Percentiles rank a stretch among this genome's conserved stretches.
phyloP scores from a whole-genome alignment of 2,113 vertebrate species.

The Pelusios castaneus region DNA sequence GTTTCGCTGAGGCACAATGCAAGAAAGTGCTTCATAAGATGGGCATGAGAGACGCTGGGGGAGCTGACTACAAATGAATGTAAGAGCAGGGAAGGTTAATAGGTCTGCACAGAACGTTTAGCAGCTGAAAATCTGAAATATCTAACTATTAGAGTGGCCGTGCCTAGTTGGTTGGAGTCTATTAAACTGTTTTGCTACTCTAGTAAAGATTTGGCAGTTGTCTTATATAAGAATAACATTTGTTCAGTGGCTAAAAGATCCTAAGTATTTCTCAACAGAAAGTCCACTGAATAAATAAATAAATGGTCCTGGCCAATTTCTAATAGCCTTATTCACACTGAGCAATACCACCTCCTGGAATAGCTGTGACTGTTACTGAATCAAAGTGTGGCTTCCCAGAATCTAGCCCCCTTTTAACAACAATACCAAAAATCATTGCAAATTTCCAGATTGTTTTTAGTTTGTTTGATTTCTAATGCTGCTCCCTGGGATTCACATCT shows the following conservation, averaged over 20 bases:
- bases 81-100: background rate
- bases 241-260: background rate
- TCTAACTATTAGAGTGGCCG: accelerated
- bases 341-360: accelerated
- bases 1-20: background rate
- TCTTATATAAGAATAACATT: background rate
- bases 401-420: background rate
- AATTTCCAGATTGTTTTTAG: background rate
- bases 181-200: background rate
- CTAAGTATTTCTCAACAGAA: background rate
- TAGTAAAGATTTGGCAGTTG: background rate
- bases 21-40: background rate
- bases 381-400: background rate
- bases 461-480: background rate
- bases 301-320: background rate
- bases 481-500: background rate
- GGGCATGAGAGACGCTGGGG: background rate
- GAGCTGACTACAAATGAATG: background rate
- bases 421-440: accelerated
- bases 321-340: background rate
- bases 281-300: accelerated
- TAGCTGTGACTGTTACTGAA: background rate
- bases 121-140: background rate
- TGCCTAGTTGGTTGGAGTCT: background rate
- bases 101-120: background rate